Evolutionary conservation across 2,888 invertebrate genomes (phyloP).

Genomic region (Lasiommata megera): DNA sequence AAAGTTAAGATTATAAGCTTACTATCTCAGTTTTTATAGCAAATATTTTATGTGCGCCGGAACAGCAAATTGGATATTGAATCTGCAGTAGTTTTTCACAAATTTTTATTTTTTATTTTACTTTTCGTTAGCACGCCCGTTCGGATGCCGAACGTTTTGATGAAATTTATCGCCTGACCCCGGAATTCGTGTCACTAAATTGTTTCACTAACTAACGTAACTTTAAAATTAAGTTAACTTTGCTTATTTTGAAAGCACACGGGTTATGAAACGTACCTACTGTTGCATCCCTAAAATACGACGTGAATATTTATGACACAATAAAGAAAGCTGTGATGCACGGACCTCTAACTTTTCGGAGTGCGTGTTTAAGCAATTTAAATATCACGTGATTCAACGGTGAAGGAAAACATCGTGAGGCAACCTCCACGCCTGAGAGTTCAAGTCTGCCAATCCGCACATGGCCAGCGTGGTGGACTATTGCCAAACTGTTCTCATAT

Average conservation of each 20-base stretch:
- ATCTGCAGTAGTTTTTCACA: constrained; percentile 9
- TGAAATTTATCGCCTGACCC: constrained; percentile 12
- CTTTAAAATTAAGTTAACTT: constrained; percentile 6
- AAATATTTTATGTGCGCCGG: constrained; percentile 1
- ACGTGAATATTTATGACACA: no score
- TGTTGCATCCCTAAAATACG: no score
- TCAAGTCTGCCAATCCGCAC: no score
- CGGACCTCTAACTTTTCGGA: no score
- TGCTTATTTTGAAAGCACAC: not conserved
- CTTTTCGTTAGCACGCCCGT: constrained; percentile 12
- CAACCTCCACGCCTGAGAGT: no score
- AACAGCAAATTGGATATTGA: constrained; percentile 9
- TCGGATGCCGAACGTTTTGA: not conserved
- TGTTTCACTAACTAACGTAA: constrained; percentile 6
- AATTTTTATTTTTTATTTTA: constrained; percentile 10
- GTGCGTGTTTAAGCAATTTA: no score
- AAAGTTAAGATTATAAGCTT: no score
- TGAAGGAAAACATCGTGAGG: no score
- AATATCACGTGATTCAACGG: no score
- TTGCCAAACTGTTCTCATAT: no score
- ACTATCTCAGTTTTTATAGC: not conserved
- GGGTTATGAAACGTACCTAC: not conserved
- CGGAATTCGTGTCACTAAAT: constrained; percentile 8
- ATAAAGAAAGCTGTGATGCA: no score
- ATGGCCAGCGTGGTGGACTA: no score